Evolutionary conservation across 2,888 invertebrate species (phyloP), one percentile per base, ranked within the genome.

Genomic region (Coremacera marginata): DNA sequence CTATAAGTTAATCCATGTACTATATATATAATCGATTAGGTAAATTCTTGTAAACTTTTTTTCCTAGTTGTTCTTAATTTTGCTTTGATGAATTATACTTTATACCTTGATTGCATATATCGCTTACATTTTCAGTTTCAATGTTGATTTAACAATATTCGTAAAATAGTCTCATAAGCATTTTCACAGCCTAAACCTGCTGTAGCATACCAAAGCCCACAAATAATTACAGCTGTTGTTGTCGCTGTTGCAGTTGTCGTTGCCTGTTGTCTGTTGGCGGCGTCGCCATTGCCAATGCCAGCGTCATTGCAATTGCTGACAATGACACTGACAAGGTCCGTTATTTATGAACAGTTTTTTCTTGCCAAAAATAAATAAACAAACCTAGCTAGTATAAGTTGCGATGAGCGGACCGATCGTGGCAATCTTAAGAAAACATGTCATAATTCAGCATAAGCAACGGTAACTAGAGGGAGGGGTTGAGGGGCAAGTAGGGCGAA

Each of bases 271-370:
- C 44, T 44, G 44, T 34, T 55, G 82, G 80, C 82, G 81, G 70
- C 76, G 70, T 55, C 57, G 77, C 51, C 68, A 76, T 70, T 70
- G 72, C 76, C 75, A 71, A 67, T 44, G 62, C 34, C 63, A 75
- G 77, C 81, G 86, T 22, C 71, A 60, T 68, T 55, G 62, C 76
- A 52, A 37, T 44, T 55, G 44, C 63, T 84, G 84, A 82, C 84
- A 84, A 84, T 84, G 86, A 82, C 81, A 81, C 80, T 78, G 79
- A 77, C 71, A 75, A 81, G 79, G 74, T 83, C 86, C 85, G 85
- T 85, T 85, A 85, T 85, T 84, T 85, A 85, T 83, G 84, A 83
- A 85, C 81, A 79, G 80, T 68, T 62, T 62, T 75, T 76, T 60
- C 83, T 77, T 77, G 75, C 63, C 78, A 63, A 76, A 77, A 77